A percentile compares a stretch with the other conserved stretches of the same genome.
Conservation (phyloP, 2,888 invertebrate genomes). For the Eilema depressum region DNA sequence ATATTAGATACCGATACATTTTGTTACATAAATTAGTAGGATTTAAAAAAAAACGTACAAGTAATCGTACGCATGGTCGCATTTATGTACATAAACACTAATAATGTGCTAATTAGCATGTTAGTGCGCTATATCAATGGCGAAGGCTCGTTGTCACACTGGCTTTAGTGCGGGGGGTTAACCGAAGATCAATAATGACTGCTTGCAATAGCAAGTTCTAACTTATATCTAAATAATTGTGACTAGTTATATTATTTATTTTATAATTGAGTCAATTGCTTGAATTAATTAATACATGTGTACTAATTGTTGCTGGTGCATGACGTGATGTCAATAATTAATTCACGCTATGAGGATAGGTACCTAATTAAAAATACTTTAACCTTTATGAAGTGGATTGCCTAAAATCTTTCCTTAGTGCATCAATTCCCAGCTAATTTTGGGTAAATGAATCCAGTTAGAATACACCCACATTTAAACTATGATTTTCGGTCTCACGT, state of each 20-base stretch:
- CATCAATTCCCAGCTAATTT: too few species aligned
- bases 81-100: conserved; percentile 29
- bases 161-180: neutral
- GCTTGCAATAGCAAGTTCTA: neutral
- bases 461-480: too few species aligned
- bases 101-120: conserved; percentile 41
- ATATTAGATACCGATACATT: conserved; percentile 26
- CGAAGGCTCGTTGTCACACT: conserved; percentile 4
- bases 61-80: conserved; percentile 32
- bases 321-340: too few species aligned
- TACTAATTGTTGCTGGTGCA: too few species aligned
- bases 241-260: neutral
- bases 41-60: conserved; percentile 37
- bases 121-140: conserved; percentile 40
- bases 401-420: too few species aligned
- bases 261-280: neutral
- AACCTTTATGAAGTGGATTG: accelerated
- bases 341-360: too few species aligned
- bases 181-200: neutral
- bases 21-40: conserved; percentile 34
- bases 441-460: too few species aligned
- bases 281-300: neutral
- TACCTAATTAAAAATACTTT: too few species aligned
- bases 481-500: too few species aligned
- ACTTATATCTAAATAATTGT: neutral